Base-by-base conservation (phyloP, 2,888 invertebrate genomes). In the Tortricodes alternella region DNA sequence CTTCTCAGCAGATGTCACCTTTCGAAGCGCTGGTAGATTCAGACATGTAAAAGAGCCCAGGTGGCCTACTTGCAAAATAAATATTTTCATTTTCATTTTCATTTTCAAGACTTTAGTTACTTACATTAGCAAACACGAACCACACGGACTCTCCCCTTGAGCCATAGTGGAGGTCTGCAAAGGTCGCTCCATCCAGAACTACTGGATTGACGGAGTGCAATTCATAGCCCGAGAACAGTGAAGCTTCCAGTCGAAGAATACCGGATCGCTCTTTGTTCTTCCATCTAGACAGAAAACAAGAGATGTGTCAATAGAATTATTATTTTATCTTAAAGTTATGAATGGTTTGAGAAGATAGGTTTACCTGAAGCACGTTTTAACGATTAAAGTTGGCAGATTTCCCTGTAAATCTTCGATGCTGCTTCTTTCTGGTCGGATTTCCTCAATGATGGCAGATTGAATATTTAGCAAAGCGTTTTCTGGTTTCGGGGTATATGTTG, bases 61-160 rank as follows among this genome's bases (percentile, higher is more conserved):
- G n/a, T 8, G 27, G 9, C 3, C 24, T 9, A 24, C 4, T 27
- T n/a, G n/a, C 2, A 3, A 3, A n/a, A 27, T 2, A 2, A n/a
- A 9, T 27, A n/a, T 27, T 27, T 3, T 8, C 8, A 27, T 27
- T 0, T 27, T n/a, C 29, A 5, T 11, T 29, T 29, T 11, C 4
- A 11, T 29, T 29, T n/a, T 9, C 3, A 29, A 29, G 1, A n/a
- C 11, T 9, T n/a, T 27, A 29, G 29, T 4, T 1, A 88, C 92
- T 91, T 75, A 94, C 92, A 71, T 94, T 93, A 15, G 92, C 92
- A 74, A 94, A 93, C 38, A 93, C 92, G 73, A 94, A 93, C 94
- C 94, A 94, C 7, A 93, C 85, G 7, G 92, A 92, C 68, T 94
- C 93, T 8, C 91, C 92, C 57, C 92, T 85, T 3, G 92, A 92